Conservation (phyloP, 2,113 vertebrate species). For the Corythaixoides concolor region DNA sequence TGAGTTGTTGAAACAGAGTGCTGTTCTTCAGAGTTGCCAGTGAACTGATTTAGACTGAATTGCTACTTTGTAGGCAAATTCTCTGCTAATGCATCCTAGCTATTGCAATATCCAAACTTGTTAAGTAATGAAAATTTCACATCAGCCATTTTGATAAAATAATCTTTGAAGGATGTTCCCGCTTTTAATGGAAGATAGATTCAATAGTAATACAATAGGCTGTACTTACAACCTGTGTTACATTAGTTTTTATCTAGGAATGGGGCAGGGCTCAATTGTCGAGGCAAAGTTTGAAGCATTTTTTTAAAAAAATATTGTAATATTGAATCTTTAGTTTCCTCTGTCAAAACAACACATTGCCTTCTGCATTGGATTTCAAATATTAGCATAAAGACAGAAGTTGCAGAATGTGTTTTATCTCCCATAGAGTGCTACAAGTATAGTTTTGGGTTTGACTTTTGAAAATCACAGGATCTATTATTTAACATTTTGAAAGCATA, state of each 20-base stretch:
- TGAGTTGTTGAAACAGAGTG: not conserved
- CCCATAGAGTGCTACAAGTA: not conserved
- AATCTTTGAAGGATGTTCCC: not conserved
- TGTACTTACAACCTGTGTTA: not conserved
- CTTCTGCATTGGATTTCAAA: not conserved
- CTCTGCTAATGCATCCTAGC: not conserved
- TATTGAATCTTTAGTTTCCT: not conserved
- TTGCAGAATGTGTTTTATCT: not conserved
- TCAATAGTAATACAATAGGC: not conserved
- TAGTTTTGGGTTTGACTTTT: not conserved
- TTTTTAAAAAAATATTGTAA: fast-evolving
- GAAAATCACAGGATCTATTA: not conserved
- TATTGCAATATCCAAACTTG: not conserved
- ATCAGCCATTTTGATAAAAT: not conserved
- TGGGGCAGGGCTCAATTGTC: not conserved
- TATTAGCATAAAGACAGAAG: not conserved
- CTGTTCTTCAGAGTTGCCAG: not conserved
- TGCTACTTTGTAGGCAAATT: not conserved
- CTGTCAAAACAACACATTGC: not conserved
- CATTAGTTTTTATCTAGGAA: not conserved
- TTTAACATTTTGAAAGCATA: constrained; percentile 31
- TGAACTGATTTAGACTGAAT: not conserved
- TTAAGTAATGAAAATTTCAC: not conserved
- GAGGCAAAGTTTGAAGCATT: not conserved
- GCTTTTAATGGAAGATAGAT: not conserved